Conservation (phyloP, 2,113 vertebrate species). For the Chamaea fasciata region DNA sequence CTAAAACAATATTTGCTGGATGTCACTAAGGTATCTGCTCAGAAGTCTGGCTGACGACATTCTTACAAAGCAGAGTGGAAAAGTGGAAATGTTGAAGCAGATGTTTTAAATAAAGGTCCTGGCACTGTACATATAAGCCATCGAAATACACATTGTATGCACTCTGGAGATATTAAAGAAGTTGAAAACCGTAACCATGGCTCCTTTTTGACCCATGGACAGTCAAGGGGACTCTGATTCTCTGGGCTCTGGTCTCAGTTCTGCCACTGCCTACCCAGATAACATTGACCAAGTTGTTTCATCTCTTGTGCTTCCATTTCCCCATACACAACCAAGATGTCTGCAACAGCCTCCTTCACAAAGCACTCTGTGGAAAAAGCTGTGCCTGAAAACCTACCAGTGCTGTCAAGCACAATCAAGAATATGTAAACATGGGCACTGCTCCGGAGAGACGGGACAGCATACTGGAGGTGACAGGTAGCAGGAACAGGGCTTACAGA, state of each 20-base stretch:
- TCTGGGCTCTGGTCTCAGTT: not conserved
- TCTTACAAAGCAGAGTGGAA: not conserved
- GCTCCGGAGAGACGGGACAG: not conserved
- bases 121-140: not conserved
- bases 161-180: not conserved
- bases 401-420: not conserved
- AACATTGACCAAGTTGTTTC: not conserved
- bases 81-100: not conserved
- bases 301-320: not conserved
- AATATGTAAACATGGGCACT: not conserved
- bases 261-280: not conserved
- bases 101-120: not conserved
- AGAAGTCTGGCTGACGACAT: not conserved
- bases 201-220: not conserved
- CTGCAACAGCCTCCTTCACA: not conserved
- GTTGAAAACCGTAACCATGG: not conserved
- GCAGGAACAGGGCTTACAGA: not conserved
- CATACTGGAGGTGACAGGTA: not conserved
- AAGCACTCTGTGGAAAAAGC: not conserved
- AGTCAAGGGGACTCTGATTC: not conserved
- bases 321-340: not conserved
- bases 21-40: not conserved
- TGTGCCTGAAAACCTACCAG: fast-evolving
- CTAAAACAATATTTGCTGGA: not conserved
- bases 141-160: fast-evolving